phyloP scores from a whole-genome alignment of 2,113 vertebrate genomes.

The Excalfactoria chinensis region DNA sequence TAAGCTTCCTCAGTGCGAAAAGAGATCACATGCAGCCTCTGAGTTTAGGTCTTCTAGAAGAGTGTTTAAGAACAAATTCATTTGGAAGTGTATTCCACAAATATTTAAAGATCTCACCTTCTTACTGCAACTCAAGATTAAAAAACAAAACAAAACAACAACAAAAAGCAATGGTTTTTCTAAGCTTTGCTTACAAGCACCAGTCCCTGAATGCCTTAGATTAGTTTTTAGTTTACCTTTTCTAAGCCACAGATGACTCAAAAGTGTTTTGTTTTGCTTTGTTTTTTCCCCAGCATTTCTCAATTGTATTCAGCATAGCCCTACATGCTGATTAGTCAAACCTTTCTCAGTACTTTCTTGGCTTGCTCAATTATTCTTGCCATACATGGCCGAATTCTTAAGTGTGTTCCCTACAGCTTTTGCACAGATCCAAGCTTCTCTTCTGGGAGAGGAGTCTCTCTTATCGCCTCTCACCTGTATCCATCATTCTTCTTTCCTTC shows the following conservation, averaged over 20 bases:
- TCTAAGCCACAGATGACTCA: not conserved
- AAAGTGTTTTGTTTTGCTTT: no score
- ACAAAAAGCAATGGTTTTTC: not conserved
- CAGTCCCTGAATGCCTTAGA: not conserved
- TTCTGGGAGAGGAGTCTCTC: not conserved
- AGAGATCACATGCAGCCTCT: not conserved
- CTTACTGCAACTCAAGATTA: not conserved
- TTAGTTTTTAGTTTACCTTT: not conserved
- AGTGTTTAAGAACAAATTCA: not conserved
- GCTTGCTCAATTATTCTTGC: not conserved
- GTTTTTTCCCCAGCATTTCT: not conserved
- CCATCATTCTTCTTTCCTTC: not conserved
- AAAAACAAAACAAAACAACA: not conserved
- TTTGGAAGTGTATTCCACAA: not conserved
- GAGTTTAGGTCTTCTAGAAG: not conserved
- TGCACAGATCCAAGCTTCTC: not conserved
- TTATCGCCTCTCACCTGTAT: not conserved
- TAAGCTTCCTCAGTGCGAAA: constrained; percentile 21
- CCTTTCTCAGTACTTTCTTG: not conserved
- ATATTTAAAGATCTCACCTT: not conserved
- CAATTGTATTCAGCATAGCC: rapidly evolving
- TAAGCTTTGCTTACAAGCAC: not conserved
- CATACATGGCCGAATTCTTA: not conserved
- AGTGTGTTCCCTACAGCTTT: not conserved
- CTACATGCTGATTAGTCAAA: not conserved